Evolutionary conservation across 2,888 invertebrate species (phyloP), one percentile per base, ranked within the genome.

Genomic region (Rhorus exstirpatorius): DNA sequence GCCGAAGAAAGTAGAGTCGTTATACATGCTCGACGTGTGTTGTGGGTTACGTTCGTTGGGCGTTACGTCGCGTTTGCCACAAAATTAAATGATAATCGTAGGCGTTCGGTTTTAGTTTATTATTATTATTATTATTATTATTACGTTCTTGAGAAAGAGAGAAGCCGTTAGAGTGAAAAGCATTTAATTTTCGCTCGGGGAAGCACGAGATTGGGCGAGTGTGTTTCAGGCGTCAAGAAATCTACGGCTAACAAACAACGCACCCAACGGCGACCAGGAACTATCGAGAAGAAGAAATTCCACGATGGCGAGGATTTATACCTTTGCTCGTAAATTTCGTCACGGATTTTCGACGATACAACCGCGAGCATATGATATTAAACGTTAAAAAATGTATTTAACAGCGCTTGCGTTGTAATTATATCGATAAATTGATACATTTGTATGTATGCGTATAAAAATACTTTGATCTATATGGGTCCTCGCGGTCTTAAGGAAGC

Each of bases 201-300:
- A 76, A 80, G 31, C 78, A 79, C 49, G 61, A 63, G 53, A 75
- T 53, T 51, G 35, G 41, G 44, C 46, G 14, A 60, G 19, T 55
- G 41, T 65, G 17, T 72, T 8, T n/a, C n/a, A n/a, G n/a, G n/a
- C 21, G 19, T 49, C 71, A 80, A 74, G 79, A 80, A 84, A 84
- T 70, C 31, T 17, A 44, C 55, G 24, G 41, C 14, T 3, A 31
- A 38, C 44, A 71, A 60, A 72, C 41, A 49, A n/a, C 19, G 1
- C 31, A 26, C 65, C 46, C n/a, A 31, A 46, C 60, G 61, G 19
- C 53, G 38, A 81, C 63, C 83, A 83, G 79, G 81, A 83, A 83
- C 80, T n/a, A n/a, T 67, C 68, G 31, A 21, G 68, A 84, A 76
- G 81, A 83, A 76, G 81, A 83, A 84, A 81, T 84, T 81, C 80